These are phyloP conservation scores for Syritta pipiens DNA, from an alignment of 2,888 invertebrate species.

Conservation along the genomic window DNA sequence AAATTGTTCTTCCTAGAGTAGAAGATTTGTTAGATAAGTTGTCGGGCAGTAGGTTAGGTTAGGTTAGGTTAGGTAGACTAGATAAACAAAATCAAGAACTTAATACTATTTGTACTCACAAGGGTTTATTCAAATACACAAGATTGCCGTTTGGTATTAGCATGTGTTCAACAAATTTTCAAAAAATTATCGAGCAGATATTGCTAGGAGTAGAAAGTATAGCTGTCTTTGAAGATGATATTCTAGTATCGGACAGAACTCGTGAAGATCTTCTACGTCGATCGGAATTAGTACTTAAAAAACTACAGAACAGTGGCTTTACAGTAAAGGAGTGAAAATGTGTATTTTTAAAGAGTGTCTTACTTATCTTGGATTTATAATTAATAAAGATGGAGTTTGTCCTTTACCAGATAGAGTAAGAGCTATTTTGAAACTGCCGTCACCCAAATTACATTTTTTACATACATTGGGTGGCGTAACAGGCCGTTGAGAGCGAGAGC, in stretches of 20 bases:
- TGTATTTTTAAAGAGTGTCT: conserved; percentile 7
- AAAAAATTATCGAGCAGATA: conserved; percentile 9
- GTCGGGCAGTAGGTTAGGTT: conserved; percentile 9
- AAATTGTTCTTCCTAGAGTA: conserved; percentile 20
- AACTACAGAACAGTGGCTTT: conserved; percentile 14
- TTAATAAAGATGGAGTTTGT: conserved; percentile 2
- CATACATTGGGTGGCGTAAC: too few relatives aligned
- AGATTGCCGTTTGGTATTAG: conserved; percentile 14
- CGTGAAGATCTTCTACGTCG: not conserved
- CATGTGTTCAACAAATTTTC: conserved; percentile 8
- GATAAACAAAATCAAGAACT: conserved; percentile 1
- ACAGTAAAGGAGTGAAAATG: conserved; percentile 10
- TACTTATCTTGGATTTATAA: conserved; percentile 11
- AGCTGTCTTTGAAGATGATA: not conserved
- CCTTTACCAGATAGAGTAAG: too few relatives aligned
- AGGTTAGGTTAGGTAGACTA: not conserved
- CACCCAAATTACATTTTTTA: too few relatives aligned
- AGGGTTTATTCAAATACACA: too few relatives aligned
- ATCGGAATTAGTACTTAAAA: conserved; percentile 7
- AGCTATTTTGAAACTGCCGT: too few relatives aligned
- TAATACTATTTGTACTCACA: conserved; percentile 4
- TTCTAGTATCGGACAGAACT: not conserved
- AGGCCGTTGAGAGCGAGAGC: too few relatives aligned
- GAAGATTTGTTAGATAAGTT: conserved; percentile 22
- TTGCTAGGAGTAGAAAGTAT: not conserved